Percentiles rank a stretch among this genome's conserved stretches.
phyloP scores from a whole-genome alignment of 2,888 invertebrate genomes.

The Apoda limacodes region DNA sequence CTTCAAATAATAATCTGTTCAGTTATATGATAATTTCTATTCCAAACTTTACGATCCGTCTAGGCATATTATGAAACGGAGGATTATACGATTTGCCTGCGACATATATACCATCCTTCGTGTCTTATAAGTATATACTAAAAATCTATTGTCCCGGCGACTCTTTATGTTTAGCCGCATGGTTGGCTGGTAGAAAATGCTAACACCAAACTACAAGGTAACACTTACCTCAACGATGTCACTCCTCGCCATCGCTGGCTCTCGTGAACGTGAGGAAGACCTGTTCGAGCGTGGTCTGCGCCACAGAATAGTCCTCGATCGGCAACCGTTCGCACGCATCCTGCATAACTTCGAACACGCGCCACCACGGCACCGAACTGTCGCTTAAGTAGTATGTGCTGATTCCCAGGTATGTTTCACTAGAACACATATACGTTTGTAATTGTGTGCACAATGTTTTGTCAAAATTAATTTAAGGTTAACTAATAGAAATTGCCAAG shows the following conservation, averaged over 20 bases:
- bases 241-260: constrained; percentile 9
- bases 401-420: constrained; percentile 78
- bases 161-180: constrained; percentile 1
- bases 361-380: constrained; percentile 72
- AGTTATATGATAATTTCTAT: too few species aligned
- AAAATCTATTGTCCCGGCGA: constrained; percentile 2
- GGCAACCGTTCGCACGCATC: constrained; percentile 61
- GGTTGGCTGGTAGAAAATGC: too few species aligned
- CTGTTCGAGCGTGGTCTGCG: constrained; percentile 85
- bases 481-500: too few species aligned
- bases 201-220: too few species aligned
- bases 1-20: too few species aligned
- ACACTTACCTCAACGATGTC: too few species aligned
- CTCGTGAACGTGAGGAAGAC: constrained; percentile 76
- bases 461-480: too few species aligned
- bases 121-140: constrained; percentile 9
- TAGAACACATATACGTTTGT: constrained; percentile 52
- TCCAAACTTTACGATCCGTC: too few species aligned
- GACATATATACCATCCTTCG: too few species aligned
- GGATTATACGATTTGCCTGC: too few species aligned
- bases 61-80: too few species aligned
- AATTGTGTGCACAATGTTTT: too few species aligned
- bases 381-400: constrained; percentile 77
- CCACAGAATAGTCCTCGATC: constrained; percentile 83
- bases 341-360: constrained; percentile 77